Percentiles rank a stretch among this genome's conserved stretches.
Conservation (phyloP, 1,140 invertebrate genomes). For the Drosophila tani region DNA sequence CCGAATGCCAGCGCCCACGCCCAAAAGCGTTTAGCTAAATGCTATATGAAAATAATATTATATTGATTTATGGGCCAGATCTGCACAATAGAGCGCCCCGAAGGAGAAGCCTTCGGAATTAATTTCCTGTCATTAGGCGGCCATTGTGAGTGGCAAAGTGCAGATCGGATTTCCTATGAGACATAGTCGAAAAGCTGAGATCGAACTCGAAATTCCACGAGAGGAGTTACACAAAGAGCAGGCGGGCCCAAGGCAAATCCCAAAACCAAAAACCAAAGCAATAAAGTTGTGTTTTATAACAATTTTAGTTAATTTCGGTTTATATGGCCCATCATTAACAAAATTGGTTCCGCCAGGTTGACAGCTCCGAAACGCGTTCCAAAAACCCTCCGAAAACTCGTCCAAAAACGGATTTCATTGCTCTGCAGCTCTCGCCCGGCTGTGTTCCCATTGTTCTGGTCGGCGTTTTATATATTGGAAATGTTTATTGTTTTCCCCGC, state of each 20-base stretch:
- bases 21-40: slow-evolving; percentile 71
- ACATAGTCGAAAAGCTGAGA: slow-evolving; percentile 16
- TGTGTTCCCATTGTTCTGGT: slow-evolving; percentile 50
- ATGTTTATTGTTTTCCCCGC: slow-evolving; percentile 58
- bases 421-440: slow-evolving; percentile 43
- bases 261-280: slow-evolving; percentile 38
- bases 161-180: slow-evolving; percentile 59
- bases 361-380: slow-evolving; percentile 67
- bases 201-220: slow-evolving; percentile 26
- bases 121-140: slow-evolving; percentile 71
- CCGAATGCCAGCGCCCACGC: slow-evolving; percentile 62
- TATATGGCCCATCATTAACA: slow-evolving; percentile 74
- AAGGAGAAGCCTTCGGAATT: slow-evolving; percentile 69
- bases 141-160: slow-evolving; percentile 66
- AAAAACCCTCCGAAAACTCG: slow-evolving; percentile 44
- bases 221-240: slow-evolving; percentile 33
- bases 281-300: slow-evolving; percentile 76
- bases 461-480: slow-evolving; percentile 55
- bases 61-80: slow-evolving; percentile 71
- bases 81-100: slow-evolving; percentile 58
- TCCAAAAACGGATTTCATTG: slow-evolving; percentile 50
- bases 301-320: slow-evolving; percentile 70
- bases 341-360: slow-evolving; percentile 77
- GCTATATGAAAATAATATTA: slow-evolving; percentile 68
- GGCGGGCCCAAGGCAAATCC: slow-evolving; percentile 20